Evolutionary conservation across 2,888 invertebrate species (phyloP).

Genomic region (Zeuzera pyrina): DNA sequence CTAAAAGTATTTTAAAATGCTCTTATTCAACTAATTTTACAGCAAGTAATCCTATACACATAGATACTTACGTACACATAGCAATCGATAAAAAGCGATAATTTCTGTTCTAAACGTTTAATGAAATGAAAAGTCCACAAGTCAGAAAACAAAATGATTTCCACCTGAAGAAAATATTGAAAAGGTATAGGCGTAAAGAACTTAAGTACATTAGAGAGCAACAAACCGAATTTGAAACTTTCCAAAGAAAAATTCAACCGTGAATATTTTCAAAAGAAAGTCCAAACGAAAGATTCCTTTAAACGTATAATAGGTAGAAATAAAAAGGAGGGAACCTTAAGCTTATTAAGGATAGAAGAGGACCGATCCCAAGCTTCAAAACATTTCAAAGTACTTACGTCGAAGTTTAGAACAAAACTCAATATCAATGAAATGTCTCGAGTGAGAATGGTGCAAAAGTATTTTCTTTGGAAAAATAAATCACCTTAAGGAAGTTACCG

Average conservation of each 20-base stretch:
- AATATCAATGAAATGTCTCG: constrained; percentile 59
- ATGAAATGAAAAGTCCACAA: neutral
- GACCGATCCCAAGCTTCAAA: constrained; percentile 36
- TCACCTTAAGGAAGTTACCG: constrained; percentile 53
- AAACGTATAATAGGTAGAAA: constrained; percentile 41
- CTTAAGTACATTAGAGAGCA: constrained; percentile 45
- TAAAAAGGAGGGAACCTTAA: constrained; percentile 34
- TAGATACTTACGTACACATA: too few relatives aligned
- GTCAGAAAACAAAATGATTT: constrained; percentile 1
- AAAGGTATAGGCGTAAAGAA: constrained; percentile 31
- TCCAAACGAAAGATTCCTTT: constrained; percentile 30
- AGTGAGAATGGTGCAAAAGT: constrained; percentile 43
- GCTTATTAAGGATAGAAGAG: constrained; percentile 47
- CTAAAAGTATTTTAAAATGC: too few relatives aligned
- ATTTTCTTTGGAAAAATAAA: constrained; percentile 61
- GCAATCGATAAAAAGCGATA: too few relatives aligned
- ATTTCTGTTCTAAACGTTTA: neutral
- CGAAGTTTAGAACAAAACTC: constrained; percentile 57
- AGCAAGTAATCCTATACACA: too few relatives aligned
- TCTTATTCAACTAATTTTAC: too few relatives aligned
- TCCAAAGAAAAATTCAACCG: constrained; percentile 27
- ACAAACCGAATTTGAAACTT: constrained; percentile 39
- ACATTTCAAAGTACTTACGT: constrained; percentile 50
- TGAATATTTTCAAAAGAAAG: constrained; percentile 28
- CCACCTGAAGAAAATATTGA: constrained; percentile 18